Evolutionary conservation across 2,888 invertebrate species (phyloP).

Genomic region (Scelioninae gen. 2): DNA sequence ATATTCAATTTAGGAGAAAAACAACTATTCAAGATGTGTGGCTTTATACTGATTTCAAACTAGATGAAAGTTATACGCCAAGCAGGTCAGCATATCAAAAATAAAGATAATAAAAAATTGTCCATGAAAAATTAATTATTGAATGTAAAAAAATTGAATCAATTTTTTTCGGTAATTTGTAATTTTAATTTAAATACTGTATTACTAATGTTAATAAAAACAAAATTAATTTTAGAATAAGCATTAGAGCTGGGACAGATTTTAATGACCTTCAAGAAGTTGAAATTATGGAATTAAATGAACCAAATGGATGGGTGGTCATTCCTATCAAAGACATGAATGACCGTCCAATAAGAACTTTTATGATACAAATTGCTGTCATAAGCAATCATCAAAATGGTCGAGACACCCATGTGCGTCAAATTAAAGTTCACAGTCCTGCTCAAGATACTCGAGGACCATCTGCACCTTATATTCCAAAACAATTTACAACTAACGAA

Average conservation of each 20-base stretch:
- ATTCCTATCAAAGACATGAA: slow-evolving; percentile 93
- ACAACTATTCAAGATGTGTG: slow-evolving; percentile 96
- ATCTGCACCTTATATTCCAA: slow-evolving; percentile 82
- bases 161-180: too few species aligned
- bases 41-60: slow-evolving; percentile 97
- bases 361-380: slow-evolving; percentile 97
- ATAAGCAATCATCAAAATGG: slow-evolving; percentile 99
- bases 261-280: slow-evolving; percentile 97
- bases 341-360: slow-evolving; percentile 92
- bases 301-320: slow-evolving; percentile 97
- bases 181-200: too few species aligned
- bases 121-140: too few species aligned
- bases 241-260: slow-evolving; percentile 94
- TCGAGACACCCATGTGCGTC: slow-evolving; percentile 97
- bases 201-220: too few species aligned
- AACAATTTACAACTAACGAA: slow-evolving; percentile 87
- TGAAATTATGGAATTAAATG: slow-evolving; percentile 93
- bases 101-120: too few species aligned
- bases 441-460: slow-evolving; percentile 80
- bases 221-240: slow-evolving; percentile 82
- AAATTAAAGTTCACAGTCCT: slow-evolving; percentile 96
- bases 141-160: too few species aligned
- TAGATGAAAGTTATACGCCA: slow-evolving; percentile 99
- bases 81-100: slow-evolving; percentile 80
- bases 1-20: slow-evolving; percentile 96